phyloP scores from a whole-genome alignment of 2,888 invertebrate species.

The Monoplex corrugatus region DNA sequence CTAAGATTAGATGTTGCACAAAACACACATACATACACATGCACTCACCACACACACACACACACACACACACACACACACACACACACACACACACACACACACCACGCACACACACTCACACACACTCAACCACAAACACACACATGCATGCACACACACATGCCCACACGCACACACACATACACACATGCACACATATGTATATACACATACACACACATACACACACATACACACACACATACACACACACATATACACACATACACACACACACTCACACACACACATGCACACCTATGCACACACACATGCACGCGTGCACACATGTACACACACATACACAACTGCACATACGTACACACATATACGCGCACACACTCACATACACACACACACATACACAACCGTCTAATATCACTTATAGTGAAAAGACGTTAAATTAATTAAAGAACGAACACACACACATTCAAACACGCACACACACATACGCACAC shows the following conservation, averaged over 20 bases:
- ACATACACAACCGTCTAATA: too few species aligned
- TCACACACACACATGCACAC: neutral
- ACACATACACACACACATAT: constrained; percentile 5
- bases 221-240: neutral
- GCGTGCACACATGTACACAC: constrained; percentile 17
- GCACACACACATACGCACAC: too few species aligned
- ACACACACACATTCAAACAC: too few species aligned
- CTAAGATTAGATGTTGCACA: too few species aligned
- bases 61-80: neutral
- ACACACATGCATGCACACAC: neutral
- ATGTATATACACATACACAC: neutral
- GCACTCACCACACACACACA: too few species aligned
- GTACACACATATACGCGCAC: too few species aligned
- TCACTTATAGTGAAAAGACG: too few species aligned
- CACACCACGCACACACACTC: neutral
- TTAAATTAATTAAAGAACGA: too few species aligned
- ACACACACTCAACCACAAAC: neutral
- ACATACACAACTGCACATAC: neutral
- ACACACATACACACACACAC: neutral
- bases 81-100: constrained; percentile 12
- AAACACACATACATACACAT: too few species aligned
- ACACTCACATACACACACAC: too few species aligned
- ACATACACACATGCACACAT: neutral
- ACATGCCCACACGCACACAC: constrained; percentile 4
- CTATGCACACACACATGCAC: neutral